Conservation (phyloP, 2,113 vertebrate genomes). For the Notothenia coriiceps region DNA sequence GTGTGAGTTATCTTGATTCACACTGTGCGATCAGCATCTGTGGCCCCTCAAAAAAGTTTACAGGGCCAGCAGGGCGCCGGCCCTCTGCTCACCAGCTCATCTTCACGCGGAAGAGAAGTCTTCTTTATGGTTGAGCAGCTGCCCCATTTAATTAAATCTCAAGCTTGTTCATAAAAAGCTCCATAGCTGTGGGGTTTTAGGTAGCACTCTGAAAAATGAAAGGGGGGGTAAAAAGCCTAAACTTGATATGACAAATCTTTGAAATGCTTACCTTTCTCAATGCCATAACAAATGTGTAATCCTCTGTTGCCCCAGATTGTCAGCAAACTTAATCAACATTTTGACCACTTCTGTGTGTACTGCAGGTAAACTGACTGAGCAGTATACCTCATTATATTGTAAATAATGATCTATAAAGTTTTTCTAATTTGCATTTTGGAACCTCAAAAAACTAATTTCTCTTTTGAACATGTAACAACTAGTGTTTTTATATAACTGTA, state of each 20-base stretch:
- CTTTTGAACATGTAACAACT: slow-evolving; percentile 8
- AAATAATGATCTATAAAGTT: slow-evolving; percentile 6
- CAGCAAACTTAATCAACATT: slow-evolving; percentile 54
- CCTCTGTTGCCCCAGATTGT: slow-evolving; percentile 69
- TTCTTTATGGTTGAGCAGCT: slow-evolving; percentile 65
- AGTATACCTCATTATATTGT: neutral
- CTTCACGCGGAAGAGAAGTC: slow-evolving; percentile 52
- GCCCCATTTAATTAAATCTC: slow-evolving; percentile 70
- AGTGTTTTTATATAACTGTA: slow-evolving; percentile 7
- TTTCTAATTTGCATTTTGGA: slow-evolving; percentile 1
- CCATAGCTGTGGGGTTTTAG: slow-evolving; percentile 51
- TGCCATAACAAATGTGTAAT: slow-evolving; percentile 68
- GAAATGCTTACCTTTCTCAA: slow-evolving; percentile 71
- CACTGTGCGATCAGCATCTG: slow-evolving; percentile 53
- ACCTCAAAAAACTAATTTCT: too few species aligned
- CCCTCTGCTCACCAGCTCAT: slow-evolving; percentile 54
- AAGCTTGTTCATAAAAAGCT: slow-evolving; percentile 58
- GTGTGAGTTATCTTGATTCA: slow-evolving; percentile 11
- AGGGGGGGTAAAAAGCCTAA: neutral
- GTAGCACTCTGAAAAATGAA: slow-evolving; percentile 58
- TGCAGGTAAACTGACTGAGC: slow-evolving; percentile 25
- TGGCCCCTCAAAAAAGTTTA: slow-evolving; percentile 31
- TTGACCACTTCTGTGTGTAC: slow-evolving; percentile 32
- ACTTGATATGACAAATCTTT: slow-evolving; percentile 72
- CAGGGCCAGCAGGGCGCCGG: slow-evolving; percentile 34